Evolutionary conservation across 2,888 invertebrate species (phyloP).

Genomic region (Nemotelus pantherinus): DNA sequence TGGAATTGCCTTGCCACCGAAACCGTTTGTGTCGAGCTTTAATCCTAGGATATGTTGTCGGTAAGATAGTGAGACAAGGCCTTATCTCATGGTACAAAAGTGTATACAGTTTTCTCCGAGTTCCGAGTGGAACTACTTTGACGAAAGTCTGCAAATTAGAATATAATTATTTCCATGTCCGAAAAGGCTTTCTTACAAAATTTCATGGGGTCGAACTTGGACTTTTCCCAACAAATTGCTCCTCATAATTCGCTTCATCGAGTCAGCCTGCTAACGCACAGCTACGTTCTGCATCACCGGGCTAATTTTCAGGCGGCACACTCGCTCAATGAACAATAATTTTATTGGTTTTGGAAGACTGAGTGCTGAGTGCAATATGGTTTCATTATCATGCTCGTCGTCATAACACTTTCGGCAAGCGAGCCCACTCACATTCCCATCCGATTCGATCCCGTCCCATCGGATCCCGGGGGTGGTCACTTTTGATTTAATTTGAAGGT

Average conservation of each 20-base stretch:
- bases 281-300: background rate
- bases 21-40: background rate
- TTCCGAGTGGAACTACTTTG: too few relatives aligned
- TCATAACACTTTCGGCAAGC: background rate
- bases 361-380: background rate
- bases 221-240: too few relatives aligned
- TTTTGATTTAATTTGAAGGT: constrained; percentile 20
- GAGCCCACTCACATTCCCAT: background rate
- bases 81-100: too few relatives aligned
- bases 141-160: too few relatives aligned
- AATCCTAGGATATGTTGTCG: background rate
- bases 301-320: background rate
- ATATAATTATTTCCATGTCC: too few relatives aligned
- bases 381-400: constrained; percentile 11
- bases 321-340: background rate
- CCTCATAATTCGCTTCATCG: too few relatives aligned
- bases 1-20: background rate
- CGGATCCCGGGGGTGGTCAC: constrained; percentile 12
- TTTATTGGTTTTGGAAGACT: constrained; percentile 1
- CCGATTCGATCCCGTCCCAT: background rate
- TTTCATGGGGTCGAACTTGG: too few relatives aligned
- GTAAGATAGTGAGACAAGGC: too few relatives aligned
- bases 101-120: too few relatives aligned
- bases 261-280: too few relatives aligned
- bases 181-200: too few relatives aligned